Evolutionary conservation across 2,113 vertebrate genomes (phyloP).

Genomic region (Otis tarda): DNA sequence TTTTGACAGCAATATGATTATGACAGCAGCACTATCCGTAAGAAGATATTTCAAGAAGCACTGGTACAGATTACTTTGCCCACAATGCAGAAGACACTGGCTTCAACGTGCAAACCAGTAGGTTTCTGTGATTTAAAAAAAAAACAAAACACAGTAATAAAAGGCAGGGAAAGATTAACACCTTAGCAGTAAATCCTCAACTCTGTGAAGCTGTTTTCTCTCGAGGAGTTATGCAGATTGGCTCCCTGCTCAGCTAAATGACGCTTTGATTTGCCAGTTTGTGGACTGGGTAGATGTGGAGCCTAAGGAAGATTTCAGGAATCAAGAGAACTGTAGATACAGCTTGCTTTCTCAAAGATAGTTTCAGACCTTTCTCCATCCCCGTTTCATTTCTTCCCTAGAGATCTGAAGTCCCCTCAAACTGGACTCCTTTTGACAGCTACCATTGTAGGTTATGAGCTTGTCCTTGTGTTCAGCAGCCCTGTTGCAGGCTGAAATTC

Average conservation of each 20-base stretch:
- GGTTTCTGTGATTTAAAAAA: neutral
- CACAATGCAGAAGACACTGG: conserved; percentile 85
- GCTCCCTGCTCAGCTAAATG: neutral
- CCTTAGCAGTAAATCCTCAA: neutral
- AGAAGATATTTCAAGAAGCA: conserved; percentile 89
- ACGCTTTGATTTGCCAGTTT: neutral
- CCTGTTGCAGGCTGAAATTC: neutral
- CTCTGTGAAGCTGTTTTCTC: neutral
- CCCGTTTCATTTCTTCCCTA: neutral
- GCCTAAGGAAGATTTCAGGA: neutral
- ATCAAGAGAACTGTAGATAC: neutral
- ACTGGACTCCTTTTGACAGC: neutral
- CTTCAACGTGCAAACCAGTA: conserved; percentile 84
- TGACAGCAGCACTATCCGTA: conserved; percentile 92
- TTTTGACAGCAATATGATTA: conserved; percentile 90
- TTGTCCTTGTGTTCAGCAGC: neutral
- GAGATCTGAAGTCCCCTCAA: neutral
- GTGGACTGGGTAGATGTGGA: neutral
- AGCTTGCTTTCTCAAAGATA: neutral
- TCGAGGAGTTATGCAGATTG: rapidly evolving
- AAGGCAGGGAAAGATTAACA: neutral
- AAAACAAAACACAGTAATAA: neutral
- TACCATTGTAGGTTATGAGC: neutral
- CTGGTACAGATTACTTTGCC: conserved; percentile 89
- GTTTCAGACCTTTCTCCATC: neutral